Conservation (phyloP, 2,888 invertebrate genomes). For the Eupithecia abbreviata region DNA sequence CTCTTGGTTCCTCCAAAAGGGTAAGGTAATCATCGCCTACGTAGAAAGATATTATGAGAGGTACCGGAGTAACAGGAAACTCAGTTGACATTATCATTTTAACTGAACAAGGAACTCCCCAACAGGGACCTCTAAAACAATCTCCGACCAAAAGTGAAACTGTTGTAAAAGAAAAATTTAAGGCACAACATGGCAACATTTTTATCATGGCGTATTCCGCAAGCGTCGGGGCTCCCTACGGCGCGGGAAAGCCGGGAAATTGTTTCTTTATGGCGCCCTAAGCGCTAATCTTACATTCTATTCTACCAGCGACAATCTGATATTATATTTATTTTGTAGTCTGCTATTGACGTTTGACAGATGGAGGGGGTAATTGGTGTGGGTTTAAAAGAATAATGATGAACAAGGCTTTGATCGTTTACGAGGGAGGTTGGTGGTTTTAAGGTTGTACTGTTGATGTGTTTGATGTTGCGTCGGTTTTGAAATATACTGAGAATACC, state of each 20-base stretch:
- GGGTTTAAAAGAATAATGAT: conserved; percentile 49
- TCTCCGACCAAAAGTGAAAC: conserved; percentile 32
- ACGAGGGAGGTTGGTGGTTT: conserved; percentile 18
- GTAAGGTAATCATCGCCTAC: background rate
- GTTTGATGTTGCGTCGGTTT: background rate
- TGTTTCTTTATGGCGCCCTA: conserved; percentile 82
- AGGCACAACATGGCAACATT: conserved; percentile 63
- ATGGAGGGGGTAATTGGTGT: conserved; percentile 67
- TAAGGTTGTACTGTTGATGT: conserved; percentile 13
- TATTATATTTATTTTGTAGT: conserved; percentile 76
- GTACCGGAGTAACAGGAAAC: background rate
- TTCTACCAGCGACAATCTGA: conserved; percentile 52
- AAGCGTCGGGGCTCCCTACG: conserved; percentile 62
- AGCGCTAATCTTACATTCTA: conserved; percentile 73
- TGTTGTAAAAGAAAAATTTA: conserved; percentile 35
- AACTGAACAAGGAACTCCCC: conserved; percentile 6
- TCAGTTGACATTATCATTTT: conserved; percentile 18
- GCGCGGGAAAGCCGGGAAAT: conserved; percentile 74
- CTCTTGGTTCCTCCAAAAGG: background rate
- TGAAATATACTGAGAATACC: background rate
- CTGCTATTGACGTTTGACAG: conserved; percentile 75
- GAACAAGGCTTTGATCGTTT: conserved; percentile 35
- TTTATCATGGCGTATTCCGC: conserved; percentile 78
- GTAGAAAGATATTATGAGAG: background rate
- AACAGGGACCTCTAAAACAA: conserved; percentile 6